Conservation (phyloP, 2,113 vertebrate species). For the Daubentonia madagascariensis region DNA sequence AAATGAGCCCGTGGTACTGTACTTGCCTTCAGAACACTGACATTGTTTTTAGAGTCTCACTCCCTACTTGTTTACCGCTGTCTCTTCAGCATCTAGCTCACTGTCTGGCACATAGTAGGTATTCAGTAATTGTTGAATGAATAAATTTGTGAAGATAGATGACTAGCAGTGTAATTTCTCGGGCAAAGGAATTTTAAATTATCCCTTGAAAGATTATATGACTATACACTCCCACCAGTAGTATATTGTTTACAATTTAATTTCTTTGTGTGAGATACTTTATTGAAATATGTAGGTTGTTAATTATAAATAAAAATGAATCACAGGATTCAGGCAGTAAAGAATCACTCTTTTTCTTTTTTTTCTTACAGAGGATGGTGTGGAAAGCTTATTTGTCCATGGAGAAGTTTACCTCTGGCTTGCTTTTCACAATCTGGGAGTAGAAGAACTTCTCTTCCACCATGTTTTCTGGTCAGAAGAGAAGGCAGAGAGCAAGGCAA, state of each 20-base stretch:
- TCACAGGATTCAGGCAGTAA: constrained; percentile 8
- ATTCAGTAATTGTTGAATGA: neutral
- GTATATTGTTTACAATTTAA: neutral
- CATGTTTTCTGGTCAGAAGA: neutral
- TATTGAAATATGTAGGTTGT: constrained; percentile 1
- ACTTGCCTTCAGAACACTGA: neutral
- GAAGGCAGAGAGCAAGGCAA: neutral
- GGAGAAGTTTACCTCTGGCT: neutral
- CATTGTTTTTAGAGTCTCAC: neutral
- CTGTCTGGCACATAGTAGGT: neutral
- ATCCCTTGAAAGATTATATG: constrained; percentile 10
- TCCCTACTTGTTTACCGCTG: neutral
- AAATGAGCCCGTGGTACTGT: neutral
- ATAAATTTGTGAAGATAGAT: neutral
- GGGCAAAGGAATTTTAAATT: constrained; percentile 17
- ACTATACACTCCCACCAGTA: neutral
- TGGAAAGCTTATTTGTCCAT: neutral
- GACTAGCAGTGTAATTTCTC: neutral
- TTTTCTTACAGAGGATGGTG: neutral
- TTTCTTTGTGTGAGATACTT: neutral
- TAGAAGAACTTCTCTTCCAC: neutral
- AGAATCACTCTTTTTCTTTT: neutral
- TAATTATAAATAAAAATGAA: constrained; percentile 33
- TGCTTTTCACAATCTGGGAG: neutral
- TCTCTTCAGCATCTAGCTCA: neutral